Conservation (phyloP, 2,888 invertebrate genomes). For the Xestia rhomboidea region DNA sequence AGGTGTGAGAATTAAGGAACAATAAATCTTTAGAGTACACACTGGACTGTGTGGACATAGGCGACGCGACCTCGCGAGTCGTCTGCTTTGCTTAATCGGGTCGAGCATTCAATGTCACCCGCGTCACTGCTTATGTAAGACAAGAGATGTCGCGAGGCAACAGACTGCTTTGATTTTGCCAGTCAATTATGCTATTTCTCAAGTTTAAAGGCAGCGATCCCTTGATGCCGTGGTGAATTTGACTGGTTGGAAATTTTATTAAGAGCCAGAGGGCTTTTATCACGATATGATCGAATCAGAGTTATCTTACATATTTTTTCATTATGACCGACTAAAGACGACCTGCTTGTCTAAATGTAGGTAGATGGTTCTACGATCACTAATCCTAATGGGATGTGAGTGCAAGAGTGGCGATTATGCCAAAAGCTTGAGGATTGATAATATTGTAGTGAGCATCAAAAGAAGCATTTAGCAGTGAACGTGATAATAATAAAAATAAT, state of each 20-base stretch:
- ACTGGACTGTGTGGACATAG: slow-evolving; percentile 68
- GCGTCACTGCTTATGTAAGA: slow-evolving; percentile 64
- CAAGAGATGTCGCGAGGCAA: slow-evolving; percentile 64
- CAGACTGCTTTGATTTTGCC: slow-evolving; percentile 21
- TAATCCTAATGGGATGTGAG: background rate
- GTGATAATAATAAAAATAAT: slow-evolving; percentile 23
- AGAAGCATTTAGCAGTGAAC: background rate
- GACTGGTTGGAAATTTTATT: background rate
- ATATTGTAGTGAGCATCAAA: background rate
- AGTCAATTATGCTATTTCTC: background rate
- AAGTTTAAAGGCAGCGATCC: background rate
- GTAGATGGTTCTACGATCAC: background rate
- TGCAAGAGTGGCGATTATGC: background rate
- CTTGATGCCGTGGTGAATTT: background rate
- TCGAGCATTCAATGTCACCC: slow-evolving; percentile 86
- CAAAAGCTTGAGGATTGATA: background rate
- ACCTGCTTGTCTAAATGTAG: background rate
- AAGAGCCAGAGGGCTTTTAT: background rate
- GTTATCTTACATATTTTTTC: background rate
- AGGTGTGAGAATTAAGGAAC: slow-evolving; percentile 71
- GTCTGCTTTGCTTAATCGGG: slow-evolving; percentile 86
- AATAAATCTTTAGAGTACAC: slow-evolving; percentile 69
- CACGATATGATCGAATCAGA: background rate
- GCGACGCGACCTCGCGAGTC: slow-evolving; percentile 80
- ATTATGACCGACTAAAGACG: background rate